Evolutionary conservation across 1,140 invertebrate species (phyloP).

Genomic region (Diabrotica virgifera): DNA sequence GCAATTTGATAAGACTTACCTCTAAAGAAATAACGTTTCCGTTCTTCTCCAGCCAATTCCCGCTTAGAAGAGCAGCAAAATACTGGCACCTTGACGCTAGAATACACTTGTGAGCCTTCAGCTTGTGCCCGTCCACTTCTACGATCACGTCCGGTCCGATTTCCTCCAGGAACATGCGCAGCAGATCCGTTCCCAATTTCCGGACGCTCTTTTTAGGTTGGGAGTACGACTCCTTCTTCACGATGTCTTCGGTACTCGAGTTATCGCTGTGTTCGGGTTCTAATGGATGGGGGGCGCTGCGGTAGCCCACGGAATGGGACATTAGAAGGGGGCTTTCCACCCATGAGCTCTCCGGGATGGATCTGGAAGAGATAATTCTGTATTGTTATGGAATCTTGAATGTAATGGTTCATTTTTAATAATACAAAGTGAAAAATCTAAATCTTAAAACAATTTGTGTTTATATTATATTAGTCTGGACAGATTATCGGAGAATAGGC

Average conservation of each 20-base stretch:
- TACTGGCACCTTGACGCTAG: constrained; percentile 85
- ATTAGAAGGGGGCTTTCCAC: constrained; percentile 61
- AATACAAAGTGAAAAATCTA: too few species aligned
- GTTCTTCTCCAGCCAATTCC: constrained; percentile 75
- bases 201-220: constrained; percentile 50
- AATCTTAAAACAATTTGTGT: too few species aligned
- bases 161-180: constrained; percentile 87
- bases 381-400: too few species aligned
- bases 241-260: constrained; percentile 26
- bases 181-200: constrained; percentile 76
- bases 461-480: too few species aligned
- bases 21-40: constrained; percentile 70
- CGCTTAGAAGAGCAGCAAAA: constrained; percentile 84
- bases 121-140: constrained; percentile 71
- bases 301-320: constrained; percentile 54
- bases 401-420: too few species aligned
- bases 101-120: constrained; percentile 88
- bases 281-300: constrained; percentile 45
- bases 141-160: constrained; percentile 75
- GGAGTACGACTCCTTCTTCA: constrained; percentile 26
- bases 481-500: too few species aligned
- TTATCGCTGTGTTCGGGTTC: constrained; percentile 38
- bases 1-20: constrained; percentile 20
- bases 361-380: constrained; percentile 18
- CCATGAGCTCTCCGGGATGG: constrained; percentile 62